Conservation (phyloP, 2,797 vertebrate genomes). For the Tangara arthus region DNA sequence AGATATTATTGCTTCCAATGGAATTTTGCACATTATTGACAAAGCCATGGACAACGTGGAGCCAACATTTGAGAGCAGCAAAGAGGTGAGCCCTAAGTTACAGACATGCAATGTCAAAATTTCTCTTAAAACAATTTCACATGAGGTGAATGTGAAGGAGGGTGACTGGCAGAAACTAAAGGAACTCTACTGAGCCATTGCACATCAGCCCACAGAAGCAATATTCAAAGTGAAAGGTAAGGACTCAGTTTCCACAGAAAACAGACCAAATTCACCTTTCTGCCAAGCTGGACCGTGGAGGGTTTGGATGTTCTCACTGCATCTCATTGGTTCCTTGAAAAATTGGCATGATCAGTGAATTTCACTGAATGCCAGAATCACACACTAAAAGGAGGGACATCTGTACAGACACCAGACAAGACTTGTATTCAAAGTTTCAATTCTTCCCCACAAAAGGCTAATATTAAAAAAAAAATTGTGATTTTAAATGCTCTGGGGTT, state of each 20-base stretch:
- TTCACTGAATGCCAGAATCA: not conserved
- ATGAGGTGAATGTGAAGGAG: not conserved
- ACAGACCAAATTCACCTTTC: not conserved
- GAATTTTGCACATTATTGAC: slow-evolving; percentile 88
- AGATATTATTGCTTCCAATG: slow-evolving; percentile 86
- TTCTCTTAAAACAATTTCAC: not conserved
- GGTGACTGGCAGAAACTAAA: not conserved
- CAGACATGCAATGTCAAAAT: not conserved
- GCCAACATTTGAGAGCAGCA: slow-evolving; percentile 78
- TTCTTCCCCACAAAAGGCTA: fast-evolving
- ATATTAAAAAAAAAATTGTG: not conserved
- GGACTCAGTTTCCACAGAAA: not conserved
- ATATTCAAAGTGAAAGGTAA: not conserved
- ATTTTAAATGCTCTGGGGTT: not conserved
- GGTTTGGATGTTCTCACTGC: not conserved
- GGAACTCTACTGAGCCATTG: not conserved
- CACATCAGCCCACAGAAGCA: not conserved
- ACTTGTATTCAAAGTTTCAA: not conserved
- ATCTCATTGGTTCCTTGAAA: not conserved
- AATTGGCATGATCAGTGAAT: not conserved
- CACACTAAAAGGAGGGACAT: not conserved
- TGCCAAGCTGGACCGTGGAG: not conserved
- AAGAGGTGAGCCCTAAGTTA: slow-evolving; percentile 73
- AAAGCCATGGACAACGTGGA: slow-evolving; percentile 83
- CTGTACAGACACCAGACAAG: not conserved